Evolutionary conservation across 2,113 vertebrate species (phyloP).

Genomic region (Sterna hirundo): DNA sequence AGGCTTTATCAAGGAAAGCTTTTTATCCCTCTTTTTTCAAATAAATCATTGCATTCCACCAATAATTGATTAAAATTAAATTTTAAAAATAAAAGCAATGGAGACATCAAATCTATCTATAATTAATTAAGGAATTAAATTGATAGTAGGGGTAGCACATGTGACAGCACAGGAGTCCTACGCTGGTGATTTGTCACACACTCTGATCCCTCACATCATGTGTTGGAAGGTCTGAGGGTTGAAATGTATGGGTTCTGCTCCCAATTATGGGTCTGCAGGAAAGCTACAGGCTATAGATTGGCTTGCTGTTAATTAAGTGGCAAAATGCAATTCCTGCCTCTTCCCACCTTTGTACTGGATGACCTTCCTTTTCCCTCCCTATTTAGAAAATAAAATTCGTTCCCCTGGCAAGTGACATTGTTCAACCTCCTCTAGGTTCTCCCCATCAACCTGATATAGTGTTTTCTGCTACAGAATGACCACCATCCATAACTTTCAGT

Average conservation of each 20-base stretch:
- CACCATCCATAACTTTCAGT: neutral
- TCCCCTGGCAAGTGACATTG: neutral
- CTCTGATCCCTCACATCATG: neutral
- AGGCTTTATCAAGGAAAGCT: neutral
- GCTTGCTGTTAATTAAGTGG: conserved; percentile 32
- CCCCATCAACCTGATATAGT: conserved; percentile 7
- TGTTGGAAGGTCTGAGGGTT: neutral
- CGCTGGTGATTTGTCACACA: neutral
- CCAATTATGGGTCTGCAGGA: conserved; percentile 8
- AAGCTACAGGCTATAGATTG: neutral
- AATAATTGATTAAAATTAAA: neutral
- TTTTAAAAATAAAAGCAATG: neutral
- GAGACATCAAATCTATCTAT: neutral
- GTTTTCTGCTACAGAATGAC: neutral
- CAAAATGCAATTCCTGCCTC: conserved; percentile 21
- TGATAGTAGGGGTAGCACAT: neutral
- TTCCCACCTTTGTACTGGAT: neutral
- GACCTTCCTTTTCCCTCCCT: conserved; percentile 13
- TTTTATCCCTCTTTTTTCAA: neutral
- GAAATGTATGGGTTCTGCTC: neutral
- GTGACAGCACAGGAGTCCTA: neutral
- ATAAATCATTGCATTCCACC: neutral
- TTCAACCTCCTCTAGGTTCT: conserved; percentile 22
- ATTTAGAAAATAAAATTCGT: conserved; percentile 30
- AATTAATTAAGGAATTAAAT: neutral